A percentile compares a stretch with the other conserved stretches of the same genome.
phyloP scores from a whole-genome alignment of 2,113 vertebrate genomes.

The Stomatorhinus ivindoensis region DNA sequence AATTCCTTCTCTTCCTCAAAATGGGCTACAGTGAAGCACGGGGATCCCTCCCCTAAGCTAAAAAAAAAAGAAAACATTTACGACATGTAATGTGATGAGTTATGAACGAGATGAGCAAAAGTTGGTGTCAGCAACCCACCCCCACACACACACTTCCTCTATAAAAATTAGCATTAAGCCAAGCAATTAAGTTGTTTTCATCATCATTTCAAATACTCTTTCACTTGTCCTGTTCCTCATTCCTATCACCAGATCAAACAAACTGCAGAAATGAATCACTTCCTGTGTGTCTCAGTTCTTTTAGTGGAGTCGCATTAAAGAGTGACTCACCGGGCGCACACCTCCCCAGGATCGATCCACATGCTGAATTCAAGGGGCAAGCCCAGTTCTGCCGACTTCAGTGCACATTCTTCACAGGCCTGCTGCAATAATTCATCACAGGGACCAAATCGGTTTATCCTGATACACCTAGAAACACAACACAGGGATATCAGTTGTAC shows the following conservation, averaged over 20 bases:
- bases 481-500: background rate
- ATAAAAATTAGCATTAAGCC: background rate
- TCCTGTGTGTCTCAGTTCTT: background rate
- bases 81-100: background rate
- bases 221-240: background rate
- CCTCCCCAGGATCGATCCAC: slow-evolving; percentile 70
- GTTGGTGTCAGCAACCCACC: background rate
- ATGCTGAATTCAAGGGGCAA: slow-evolving; percentile 59
- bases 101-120: background rate
- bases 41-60: slow-evolving; percentile 58
- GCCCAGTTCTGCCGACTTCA: slow-evolving; percentile 47
- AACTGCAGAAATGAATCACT: background rate
- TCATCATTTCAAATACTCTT: background rate
- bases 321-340: slow-evolving; percentile 65
- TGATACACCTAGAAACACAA: slow-evolving; percentile 54
- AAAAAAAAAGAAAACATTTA: background rate
- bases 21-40: slow-evolving; percentile 52
- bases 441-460: slow-evolving; percentile 43
- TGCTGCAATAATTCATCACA: slow-evolving; percentile 51
- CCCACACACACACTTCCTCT: background rate
- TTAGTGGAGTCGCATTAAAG: background rate
- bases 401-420: slow-evolving; percentile 54
- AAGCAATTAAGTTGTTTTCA: background rate
- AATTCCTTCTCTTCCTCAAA: slow-evolving; percentile 39
- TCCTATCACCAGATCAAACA: background rate